These are phyloP conservation scores for Diabrotica virgifera DNA, from an alignment of 1,140 invertebrate genomes.

Conservation along the genomic window DNA sequence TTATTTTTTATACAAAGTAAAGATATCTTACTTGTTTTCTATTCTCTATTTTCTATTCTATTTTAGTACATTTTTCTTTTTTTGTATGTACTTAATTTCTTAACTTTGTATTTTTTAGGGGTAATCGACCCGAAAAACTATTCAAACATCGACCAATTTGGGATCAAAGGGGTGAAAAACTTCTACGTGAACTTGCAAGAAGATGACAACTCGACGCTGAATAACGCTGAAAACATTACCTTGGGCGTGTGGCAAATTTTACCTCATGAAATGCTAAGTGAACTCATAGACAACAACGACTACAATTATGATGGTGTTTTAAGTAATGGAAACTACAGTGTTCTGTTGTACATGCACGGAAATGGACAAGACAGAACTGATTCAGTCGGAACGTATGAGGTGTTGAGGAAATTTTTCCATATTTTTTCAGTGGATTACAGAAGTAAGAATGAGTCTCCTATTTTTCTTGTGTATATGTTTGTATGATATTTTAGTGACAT, in stretches of 20 bases:
- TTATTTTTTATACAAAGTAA: too few species aligned
- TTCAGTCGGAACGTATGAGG: conserved; percentile 73
- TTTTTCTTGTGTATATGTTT: too few species aligned
- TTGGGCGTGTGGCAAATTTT: conserved; percentile 60
- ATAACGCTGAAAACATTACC: conserved; percentile 43
- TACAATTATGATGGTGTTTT: conserved; percentile 40
- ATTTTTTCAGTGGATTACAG: conserved; percentile 90
- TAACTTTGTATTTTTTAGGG: conserved; percentile 26
- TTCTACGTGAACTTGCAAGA: conserved; percentile 68
- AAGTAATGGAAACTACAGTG: conserved; percentile 47
- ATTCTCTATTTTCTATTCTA: too few species aligned
- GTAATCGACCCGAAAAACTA: conserved; percentile 31
- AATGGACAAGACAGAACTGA: conserved; percentile 82
- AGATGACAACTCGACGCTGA: conserved; percentile 17
- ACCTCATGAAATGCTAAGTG: conserved; percentile 37
- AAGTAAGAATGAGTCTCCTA: conserved; percentile 49
- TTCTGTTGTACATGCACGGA: conserved; percentile 86
- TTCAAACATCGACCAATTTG: conserved; percentile 44
- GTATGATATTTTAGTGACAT: neutral
- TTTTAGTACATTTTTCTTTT: neutral
- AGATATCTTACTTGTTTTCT: too few species aligned
- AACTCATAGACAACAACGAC: conserved; percentile 33
- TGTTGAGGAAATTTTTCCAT: conserved; percentile 78
- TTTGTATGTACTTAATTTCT: neutral
- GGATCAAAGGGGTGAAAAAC: conserved; percentile 62